Evolutionary conservation across 2,797 vertebrate genomes (phyloP).

Genomic region (Neoniphon sammara): DNA sequence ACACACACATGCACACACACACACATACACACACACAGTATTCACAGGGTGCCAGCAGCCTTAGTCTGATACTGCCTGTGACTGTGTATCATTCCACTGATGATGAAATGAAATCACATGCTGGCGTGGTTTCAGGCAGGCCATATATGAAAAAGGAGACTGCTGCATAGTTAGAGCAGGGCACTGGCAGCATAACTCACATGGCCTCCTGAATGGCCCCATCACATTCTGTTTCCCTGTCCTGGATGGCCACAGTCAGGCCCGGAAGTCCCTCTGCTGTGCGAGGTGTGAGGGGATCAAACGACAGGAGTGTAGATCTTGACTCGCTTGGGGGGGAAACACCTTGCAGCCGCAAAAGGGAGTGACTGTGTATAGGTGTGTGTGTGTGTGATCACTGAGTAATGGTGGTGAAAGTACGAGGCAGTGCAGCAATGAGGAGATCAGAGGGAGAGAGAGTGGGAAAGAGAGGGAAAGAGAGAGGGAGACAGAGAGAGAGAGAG

Average conservation of each 20-base stretch:
- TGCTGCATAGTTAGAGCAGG: constrained; percentile 14
- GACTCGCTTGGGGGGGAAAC: constrained; percentile 24
- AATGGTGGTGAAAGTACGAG: constrained; percentile 4
- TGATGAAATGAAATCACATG: constrained; percentile 44
- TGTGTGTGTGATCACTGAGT: constrained; percentile 29
- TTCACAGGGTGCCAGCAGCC: constrained; percentile 3
- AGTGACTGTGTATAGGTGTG: constrained; percentile 26
- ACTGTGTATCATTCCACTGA: background rate
- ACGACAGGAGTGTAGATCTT: constrained; percentile 35
- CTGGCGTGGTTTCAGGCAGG: constrained; percentile 30
- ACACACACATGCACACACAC: constrained; percentile 3
- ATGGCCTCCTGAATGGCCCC: constrained; percentile 9
- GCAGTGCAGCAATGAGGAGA: background rate
- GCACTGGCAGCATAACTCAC: constrained; percentile 19
- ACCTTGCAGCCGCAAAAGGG: constrained; percentile 35
- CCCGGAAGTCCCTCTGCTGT: constrained; percentile 15
- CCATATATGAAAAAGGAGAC: constrained; percentile 4
- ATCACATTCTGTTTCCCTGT: background rate
- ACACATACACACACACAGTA: background rate
- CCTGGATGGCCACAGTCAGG: constrained; percentile 42
- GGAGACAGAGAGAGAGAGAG: background rate
- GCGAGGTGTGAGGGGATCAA: constrained; percentile 42
- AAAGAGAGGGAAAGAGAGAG: background rate
- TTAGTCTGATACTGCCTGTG: background rate
- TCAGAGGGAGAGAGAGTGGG: constrained; percentile 7